phyloP scores from a whole-genome alignment of 2,888 invertebrate species.

The Philhelius pedissequus region DNA sequence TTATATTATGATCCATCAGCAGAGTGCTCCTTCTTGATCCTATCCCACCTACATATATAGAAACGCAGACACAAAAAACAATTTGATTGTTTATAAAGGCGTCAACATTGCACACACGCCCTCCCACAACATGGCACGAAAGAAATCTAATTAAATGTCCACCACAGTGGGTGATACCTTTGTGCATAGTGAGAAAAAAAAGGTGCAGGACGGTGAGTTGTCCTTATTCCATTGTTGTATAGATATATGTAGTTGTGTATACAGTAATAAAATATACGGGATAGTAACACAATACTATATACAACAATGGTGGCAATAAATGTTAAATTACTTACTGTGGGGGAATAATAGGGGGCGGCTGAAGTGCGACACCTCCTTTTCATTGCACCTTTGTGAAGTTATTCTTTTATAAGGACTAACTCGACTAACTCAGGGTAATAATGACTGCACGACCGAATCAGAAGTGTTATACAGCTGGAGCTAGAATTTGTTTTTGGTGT shows the following conservation, averaged over 20 bases:
- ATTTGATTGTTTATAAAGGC: conserved; percentile 67
- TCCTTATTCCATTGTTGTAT: conserved; percentile 29
- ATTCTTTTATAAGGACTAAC: conserved; percentile 24
- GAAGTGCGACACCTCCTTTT: conserved; percentile 51
- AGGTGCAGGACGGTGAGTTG: conserved; percentile 25
- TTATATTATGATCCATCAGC: not conserved
- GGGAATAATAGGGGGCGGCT: conserved; percentile 40
- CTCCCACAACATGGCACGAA: conserved; percentile 67
- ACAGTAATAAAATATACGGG: conserved; percentile 32
- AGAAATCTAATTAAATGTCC: conserved; percentile 68
- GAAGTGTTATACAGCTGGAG: too few relatives aligned
- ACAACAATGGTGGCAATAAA: conserved; percentile 57
- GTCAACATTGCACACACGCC: conserved; percentile 59
- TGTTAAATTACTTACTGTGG: conserved; percentile 31
- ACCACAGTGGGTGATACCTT: conserved; percentile 45
- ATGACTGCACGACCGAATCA: not conserved
- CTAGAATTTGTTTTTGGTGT: not conserved
- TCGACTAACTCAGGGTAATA: not conserved
- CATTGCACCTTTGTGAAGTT: conserved; percentile 47
- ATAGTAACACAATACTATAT: conserved; percentile 13
- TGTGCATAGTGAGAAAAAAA: conserved; percentile 23
- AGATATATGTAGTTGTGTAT: conserved; percentile 2
- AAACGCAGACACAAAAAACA: conserved; percentile 37
- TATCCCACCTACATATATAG: not conserved
- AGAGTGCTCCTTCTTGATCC: conserved; percentile 17